These are phyloP conservation scores for Drosophila erecta DNA, from an alignment of 1,140 invertebrate species.

Conservation along the genomic window DNA sequence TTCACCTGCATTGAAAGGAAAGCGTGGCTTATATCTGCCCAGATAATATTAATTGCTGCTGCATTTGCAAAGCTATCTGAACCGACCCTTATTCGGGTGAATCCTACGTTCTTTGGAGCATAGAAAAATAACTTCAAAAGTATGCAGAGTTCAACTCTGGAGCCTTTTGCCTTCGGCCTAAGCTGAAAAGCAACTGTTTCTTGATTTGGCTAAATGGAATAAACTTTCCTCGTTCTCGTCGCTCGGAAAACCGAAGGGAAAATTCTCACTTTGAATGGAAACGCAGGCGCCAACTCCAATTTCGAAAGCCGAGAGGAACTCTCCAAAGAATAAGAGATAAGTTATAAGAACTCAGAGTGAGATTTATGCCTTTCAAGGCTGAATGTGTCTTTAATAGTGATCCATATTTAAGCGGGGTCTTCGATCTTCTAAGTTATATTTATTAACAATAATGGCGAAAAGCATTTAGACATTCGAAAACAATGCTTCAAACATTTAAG, in stretches of 20 bases:
- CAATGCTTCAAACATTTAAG: no score
- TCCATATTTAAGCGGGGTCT: constrained; percentile 2
- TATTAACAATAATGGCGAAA: no score
- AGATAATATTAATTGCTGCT: constrained; percentile 62
- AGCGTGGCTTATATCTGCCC: constrained; percentile 11
- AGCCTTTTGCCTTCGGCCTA: constrained; percentile 48
- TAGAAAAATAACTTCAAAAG: neutral
- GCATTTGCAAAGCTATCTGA: constrained; percentile 29
- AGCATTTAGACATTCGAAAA: no score
- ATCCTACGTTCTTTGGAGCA: constrained; percentile 10
- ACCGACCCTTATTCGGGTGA: neutral
- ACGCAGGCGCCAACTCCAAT: constrained; percentile 38
- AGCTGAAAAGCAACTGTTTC: constrained; percentile 67
- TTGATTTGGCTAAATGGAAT: constrained; percentile 22
- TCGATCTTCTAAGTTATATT: neutral
- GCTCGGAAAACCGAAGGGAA: constrained; percentile 40
- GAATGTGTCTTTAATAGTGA: neutral
- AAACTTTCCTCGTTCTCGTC: constrained; percentile 13
- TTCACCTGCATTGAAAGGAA: constrained; percentile 40
- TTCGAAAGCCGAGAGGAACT: constrained; percentile 32
- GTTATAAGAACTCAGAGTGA: neutral
- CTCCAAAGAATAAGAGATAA: constrained; percentile 21
- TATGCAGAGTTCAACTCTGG: neutral
- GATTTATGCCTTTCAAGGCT: neutral
- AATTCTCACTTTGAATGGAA: constrained; percentile 3